Conservation (phyloP, 2,888 invertebrate genomes). For the Buathra laborator region DNA sequence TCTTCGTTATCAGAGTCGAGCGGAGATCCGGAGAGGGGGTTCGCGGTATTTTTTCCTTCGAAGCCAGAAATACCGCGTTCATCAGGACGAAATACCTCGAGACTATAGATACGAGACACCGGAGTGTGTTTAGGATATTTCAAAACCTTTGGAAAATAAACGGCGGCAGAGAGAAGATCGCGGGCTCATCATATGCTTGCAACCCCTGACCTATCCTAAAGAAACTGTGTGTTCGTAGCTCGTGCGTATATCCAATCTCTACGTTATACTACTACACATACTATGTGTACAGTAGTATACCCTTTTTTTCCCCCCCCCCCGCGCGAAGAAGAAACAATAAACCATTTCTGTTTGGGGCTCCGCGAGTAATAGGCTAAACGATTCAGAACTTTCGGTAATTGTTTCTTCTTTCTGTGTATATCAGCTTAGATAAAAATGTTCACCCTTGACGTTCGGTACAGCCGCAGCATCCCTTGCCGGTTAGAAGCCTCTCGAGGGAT, state of each 20-base stretch:
- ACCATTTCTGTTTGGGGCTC: conserved; percentile 64
- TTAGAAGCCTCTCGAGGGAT: conserved; percentile 3
- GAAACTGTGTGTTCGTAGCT: conserved; percentile 56
- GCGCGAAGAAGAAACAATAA: conserved; percentile 79
- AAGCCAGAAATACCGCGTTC: conserved; percentile 19
- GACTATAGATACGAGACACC: conserved; percentile 42
- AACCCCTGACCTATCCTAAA: conserved; percentile 79
- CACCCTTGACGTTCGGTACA: not conserved
- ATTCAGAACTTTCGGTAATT: conserved; percentile 17
- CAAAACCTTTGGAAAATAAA: conserved; percentile 79
- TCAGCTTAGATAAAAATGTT: not conserved
- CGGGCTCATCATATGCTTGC: conserved; percentile 44
- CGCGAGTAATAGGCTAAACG: conserved; percentile 20
- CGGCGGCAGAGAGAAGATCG: conserved; percentile 44
- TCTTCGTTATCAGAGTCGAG: not conserved
- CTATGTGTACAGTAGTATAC: conserved; percentile 68
- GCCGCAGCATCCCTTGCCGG: not conserved
- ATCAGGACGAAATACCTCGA: conserved; percentile 56
- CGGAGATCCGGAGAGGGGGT: not conserved
- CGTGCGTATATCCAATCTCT: conserved; percentile 57
- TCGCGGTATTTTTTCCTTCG: not conserved
- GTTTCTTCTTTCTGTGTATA: not conserved
- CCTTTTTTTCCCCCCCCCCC: conserved; percentile 71
- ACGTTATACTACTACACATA: conserved; percentile 61
- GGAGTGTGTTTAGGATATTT: conserved; percentile 78